Conservation (phyloP, 1,140 invertebrate genomes). For the Pteromalus puparum region DNA sequence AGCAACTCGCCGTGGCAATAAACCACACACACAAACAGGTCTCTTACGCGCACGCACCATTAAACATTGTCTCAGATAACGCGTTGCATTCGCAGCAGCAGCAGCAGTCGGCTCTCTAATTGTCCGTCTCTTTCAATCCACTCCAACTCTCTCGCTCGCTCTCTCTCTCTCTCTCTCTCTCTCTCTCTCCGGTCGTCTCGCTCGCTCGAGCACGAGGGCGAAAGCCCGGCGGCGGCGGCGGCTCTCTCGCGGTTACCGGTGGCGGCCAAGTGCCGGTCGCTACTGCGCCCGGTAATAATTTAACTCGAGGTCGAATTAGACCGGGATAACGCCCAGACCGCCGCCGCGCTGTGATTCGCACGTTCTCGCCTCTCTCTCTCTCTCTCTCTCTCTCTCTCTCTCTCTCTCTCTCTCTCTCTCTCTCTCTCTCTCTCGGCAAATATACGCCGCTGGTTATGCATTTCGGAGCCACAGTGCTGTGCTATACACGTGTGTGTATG, state of each 20-base stretch:
- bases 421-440: constrained; percentile 7
- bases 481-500: neutral
- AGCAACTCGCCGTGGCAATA: neutral
- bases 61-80: constrained; percentile 4
- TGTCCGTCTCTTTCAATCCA: constrained; percentile 37
- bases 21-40: neutral
- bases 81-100: neutral
- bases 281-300: constrained; percentile 64
- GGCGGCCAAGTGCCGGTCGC: constrained; percentile 60
- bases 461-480: neutral
- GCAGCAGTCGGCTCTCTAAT: neutral
- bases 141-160: neutral
- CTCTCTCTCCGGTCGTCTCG: neutral
- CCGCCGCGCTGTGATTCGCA: constrained; percentile 5
- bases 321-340: constrained; percentile 45
- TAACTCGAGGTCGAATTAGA: constrained; percentile 67
- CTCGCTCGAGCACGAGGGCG: neutral
- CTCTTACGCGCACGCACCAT: neutral
- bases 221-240: neutral
- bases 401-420: too few species aligned
- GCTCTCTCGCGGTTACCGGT: constrained; percentile 54
- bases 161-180: neutral
- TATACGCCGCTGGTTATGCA: constrained; percentile 2
- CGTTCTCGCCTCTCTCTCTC: neutral
- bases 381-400: neutral